Evolutionary conservation across 2,888 invertebrate genomes (phyloP), one percentile per base, ranked within the genome.

Genomic region (Acrobasis repandana): DNA sequence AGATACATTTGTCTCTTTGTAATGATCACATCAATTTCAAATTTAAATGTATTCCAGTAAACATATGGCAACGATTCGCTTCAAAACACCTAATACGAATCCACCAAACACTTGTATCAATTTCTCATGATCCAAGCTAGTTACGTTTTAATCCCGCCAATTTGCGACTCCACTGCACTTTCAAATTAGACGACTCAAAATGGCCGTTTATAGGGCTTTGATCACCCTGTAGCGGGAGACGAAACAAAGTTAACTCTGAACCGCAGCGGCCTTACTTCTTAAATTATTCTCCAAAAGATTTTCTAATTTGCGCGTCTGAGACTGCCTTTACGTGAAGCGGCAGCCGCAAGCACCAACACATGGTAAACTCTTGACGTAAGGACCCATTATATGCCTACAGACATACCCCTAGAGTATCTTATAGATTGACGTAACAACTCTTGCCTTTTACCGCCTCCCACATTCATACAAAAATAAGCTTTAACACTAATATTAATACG

Each of bases 251-350:
- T 85, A 83, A 79, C 83, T 76, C 76, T 68, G 68, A 75, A 79
- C 80, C 78, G 73, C 76, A 69, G 67, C 71, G 74, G 74, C 79
- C 79, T 76, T 75, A 76, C 83, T 85, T 82, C 88, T 86, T 88
- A 89, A 90, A 90, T 90, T 87, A 91, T 90, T 90, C 91, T 81
- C 85, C 82, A 83, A 88, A 89, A 91, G 91, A 91, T 92, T 91
- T 89, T 89, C 85, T 92, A 91, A 91, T 92, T 91, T 91, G 86
- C 87, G 84, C 83, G 79, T 83, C 85, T 82, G 77, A 67, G 78
- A 74, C 77, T 80, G 77, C 78, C 76, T 79, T 80, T 79, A 77
- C 80, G 79, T 75, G 72, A 72, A 76, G 70, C 77, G 74, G 75
- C 67, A 66, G 77, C 77, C 80, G 72, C 78, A 75, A 72, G 76